phyloP scores from a whole-genome alignment of 2,797 vertebrate genomes.

The Tolypeutes matacus region DNA sequence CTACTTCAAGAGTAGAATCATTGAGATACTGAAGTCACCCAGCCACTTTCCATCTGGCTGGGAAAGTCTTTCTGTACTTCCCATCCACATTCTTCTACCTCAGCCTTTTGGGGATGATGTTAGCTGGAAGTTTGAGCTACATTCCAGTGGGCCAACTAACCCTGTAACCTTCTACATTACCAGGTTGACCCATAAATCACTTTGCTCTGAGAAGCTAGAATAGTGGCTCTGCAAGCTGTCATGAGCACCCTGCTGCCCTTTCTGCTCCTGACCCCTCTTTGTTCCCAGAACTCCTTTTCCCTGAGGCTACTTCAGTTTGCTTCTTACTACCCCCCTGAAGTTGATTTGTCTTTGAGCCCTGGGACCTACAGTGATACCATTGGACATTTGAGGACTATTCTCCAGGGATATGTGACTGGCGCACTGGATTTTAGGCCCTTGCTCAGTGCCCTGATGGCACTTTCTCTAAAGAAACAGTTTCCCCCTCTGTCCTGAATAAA shows the following conservation, averaged over 20 bases:
- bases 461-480: neutral
- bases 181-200: conserved; percentile 77
- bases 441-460: too few relatives aligned
- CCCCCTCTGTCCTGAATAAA: conserved; percentile 76
- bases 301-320: conserved; percentile 27
- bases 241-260: neutral
- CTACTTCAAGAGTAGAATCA: neutral
- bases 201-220: too few relatives aligned
- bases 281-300: conserved; percentile 42
- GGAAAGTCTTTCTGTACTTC: conserved; percentile 12
- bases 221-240: conserved; percentile 73
- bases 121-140: neutral
- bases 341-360: conserved; percentile 48
- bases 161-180: neutral
- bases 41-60: neutral
- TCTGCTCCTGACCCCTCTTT: neutral
- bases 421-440: conserved; percentile 43
- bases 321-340: neutral
- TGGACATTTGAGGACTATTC: neutral
- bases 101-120: neutral
- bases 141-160: neutral
- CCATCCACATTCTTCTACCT: neutral
- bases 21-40: neutral
- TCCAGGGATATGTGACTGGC: neutral
- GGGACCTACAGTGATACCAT: neutral